A percentile compares a stretch with the other conserved stretches of the same genome.
Evolutionary conservation across 2,888 invertebrate genomes (phyloP).

Genomic region (Ophion slaviceki): DNA sequence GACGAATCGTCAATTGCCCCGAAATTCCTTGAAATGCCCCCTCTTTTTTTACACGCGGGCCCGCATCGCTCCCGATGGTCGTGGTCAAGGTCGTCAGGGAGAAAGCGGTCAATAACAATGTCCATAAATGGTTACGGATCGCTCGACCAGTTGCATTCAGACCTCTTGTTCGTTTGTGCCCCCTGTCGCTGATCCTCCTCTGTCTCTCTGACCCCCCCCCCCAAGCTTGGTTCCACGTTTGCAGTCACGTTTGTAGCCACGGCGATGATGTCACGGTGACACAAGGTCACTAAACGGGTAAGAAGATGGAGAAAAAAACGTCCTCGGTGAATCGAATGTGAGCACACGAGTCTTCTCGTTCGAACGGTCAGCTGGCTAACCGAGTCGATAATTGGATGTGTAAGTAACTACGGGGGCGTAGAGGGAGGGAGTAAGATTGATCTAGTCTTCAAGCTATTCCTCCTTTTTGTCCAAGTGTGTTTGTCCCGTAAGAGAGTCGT

Average conservation of each 20-base stretch:
- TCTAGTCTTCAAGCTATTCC: conserved; percentile 17
- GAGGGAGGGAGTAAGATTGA: conserved; percentile 20
- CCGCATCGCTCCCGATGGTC: background rate
- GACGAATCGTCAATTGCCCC: too few species aligned
- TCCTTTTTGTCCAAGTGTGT: background rate
- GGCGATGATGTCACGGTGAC: conserved; percentile 60
- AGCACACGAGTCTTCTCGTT: conserved; percentile 20
- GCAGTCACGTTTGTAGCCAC: conserved; percentile 25
- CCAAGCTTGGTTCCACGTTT: background rate
- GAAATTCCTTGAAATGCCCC: too few species aligned
- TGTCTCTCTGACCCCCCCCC: background rate
- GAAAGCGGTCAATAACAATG: conserved; percentile 37
- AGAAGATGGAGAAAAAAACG: conserved; percentile 25
- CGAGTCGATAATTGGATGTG: conserved; percentile 53
- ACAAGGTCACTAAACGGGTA: conserved; percentile 36
- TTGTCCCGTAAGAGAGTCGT: conserved; percentile 39
- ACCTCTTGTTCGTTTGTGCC: background rate
- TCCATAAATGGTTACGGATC: conserved; percentile 54
- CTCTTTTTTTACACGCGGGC: background rate
- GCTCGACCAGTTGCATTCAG: conserved; percentile 33
- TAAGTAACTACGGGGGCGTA: conserved; percentile 16
- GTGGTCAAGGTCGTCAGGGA: conserved; percentile 30
- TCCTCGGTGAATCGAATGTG: conserved; percentile 23
- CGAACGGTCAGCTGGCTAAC: conserved; percentile 18
- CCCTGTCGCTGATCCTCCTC: background rate